A percentile compares a stretch with the other conserved stretches of the same genome.
These are phyloP conservation scores for Thalassaphorura encarpata DNA, from an alignment of 1,140 invertebrate species.

Conservation along the genomic window DNA sequence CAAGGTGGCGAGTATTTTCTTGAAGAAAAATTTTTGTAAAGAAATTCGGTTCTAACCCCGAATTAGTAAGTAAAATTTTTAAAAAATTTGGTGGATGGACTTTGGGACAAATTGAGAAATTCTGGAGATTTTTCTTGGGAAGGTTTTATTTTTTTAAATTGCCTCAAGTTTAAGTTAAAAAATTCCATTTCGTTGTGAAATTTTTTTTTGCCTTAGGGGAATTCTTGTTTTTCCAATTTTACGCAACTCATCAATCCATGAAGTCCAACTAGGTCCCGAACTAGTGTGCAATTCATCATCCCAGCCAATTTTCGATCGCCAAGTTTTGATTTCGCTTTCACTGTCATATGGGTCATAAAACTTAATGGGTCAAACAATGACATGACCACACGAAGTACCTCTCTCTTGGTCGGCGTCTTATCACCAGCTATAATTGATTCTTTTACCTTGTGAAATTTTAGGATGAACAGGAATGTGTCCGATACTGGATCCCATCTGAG, in stretches of 20 bases:
- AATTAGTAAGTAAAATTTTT: no score
- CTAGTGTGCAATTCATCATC: slow-evolving; percentile 12
- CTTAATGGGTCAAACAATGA: slow-evolving; percentile 21
- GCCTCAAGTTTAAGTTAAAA: no score
- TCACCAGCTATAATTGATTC: background rate
- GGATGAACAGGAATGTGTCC: slow-evolving; percentile 4
- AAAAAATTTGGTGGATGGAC: no score
- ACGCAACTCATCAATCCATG: slow-evolving; percentile 2
- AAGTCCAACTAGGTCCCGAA: background rate
- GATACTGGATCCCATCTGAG: slow-evolving; percentile 3
- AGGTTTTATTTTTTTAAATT: no score
- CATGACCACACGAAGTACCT: slow-evolving; percentile 9
- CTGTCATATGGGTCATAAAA: slow-evolving; percentile 4
- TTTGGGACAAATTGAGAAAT: no score
- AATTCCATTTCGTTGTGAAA: no score
- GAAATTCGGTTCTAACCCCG: no score
- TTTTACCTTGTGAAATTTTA: background rate
- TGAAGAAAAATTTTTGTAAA: no score
- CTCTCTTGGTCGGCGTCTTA: slow-evolving; percentile 6
- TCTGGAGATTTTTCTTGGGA: no score
- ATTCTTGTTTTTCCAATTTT: background rate
- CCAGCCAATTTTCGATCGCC: slow-evolving; percentile 14
- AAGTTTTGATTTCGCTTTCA: slow-evolving; percentile 17
- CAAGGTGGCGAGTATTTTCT: no score
- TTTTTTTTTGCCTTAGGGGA: no score